Conservation (phyloP, 2,888 invertebrate species). For the Prosopocoilus inquinatus region DNA sequence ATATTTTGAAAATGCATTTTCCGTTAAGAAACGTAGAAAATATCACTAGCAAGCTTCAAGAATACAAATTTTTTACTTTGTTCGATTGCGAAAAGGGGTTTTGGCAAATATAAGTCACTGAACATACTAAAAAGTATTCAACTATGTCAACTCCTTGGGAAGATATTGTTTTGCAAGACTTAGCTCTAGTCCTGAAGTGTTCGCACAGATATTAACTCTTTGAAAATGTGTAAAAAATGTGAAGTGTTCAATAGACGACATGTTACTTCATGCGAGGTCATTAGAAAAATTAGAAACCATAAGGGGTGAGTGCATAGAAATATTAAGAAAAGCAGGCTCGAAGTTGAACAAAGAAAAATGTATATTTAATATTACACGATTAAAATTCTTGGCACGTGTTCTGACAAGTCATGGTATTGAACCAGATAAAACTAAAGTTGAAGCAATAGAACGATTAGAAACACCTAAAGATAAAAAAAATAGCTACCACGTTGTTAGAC, state of each 20-base stretch:
- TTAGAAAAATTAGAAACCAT: not conserved
- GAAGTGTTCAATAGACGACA: too few relatives aligned
- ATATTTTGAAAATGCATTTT: too few relatives aligned
- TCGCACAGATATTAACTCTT: too few relatives aligned
- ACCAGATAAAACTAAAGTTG: constrained; percentile 15
- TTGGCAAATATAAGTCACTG: too few relatives aligned
- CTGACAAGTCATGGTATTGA: not conserved
- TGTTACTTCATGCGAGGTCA: not conserved
- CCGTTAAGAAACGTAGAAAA: too few relatives aligned
- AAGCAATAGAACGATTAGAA: constrained; percentile 21
- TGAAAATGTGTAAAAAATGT: not conserved
- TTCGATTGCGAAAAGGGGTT: constrained; percentile 26
- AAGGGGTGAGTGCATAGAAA: constrained; percentile 9
- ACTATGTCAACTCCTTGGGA: constrained; percentile 31
- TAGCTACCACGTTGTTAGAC: constrained; percentile 27
- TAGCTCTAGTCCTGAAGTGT: too few relatives aligned
- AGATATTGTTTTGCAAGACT: constrained; percentile 21
- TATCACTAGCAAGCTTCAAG: too few relatives aligned
- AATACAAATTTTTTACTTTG: constrained; percentile 21
- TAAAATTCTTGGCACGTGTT: constrained; percentile 3
- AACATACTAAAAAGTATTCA: constrained; percentile 20
- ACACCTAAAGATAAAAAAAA: constrained; percentile 20
- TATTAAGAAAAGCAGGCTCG: constrained; percentile 23
- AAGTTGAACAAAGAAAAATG: constrained; percentile 34
- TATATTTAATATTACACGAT: constrained; percentile 13